Evolutionary conservation across 2,797 vertebrate genomes (phyloP), one percentile per base, ranked within the genome.

Genomic region (Pogoniulus pusillus): DNA sequence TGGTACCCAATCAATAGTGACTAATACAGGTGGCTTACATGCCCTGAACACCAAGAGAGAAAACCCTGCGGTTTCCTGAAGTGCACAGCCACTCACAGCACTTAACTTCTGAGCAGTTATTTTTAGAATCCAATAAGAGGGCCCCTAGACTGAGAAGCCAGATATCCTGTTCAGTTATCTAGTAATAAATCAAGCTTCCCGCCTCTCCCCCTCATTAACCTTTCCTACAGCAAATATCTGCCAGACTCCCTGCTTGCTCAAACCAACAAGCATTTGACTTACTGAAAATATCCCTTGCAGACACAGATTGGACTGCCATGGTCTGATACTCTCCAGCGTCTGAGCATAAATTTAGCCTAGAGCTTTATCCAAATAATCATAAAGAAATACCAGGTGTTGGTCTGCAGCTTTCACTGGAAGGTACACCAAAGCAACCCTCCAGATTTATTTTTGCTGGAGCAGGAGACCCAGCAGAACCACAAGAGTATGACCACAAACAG

Each of bases 161-260:
- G 71, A 53, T 87, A 73, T 63, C 27, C 29, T 84, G 4, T 70
- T 91, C 65, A 6, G 26, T 66, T 76, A 71, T 49, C 35, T 86
- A 70, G 39, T 37, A 82, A 93, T 73, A 86, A 93, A 93, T 81
- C 64, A 77, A 86, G 34, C 73, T 91, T 86, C 74, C 82, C 0
- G 0, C 71, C 57, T 58, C 32, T 79, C 51, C 24, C 19, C 82
- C 53, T 78, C 63, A 39, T 87, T 74, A 83, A 20, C 26, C 26
- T 73, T 83, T 70, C n/a, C 41, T 14, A 26, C 2, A 7, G 53
- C 12, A 64, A 60, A 23, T 18, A 27, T 57, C 68, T 88, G 30
- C 26, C 39, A 27, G 51, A 47, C 6, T 85, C 24, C 17, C 45
- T 71, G 14, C 6, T 6, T 63, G 19, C 41, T 81, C 32, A 69